Evolutionary conservation across 2,113 vertebrate genomes (phyloP), one percentile per base, ranked within the genome.

Genomic region (Corynorhinus townsendii): DNA sequence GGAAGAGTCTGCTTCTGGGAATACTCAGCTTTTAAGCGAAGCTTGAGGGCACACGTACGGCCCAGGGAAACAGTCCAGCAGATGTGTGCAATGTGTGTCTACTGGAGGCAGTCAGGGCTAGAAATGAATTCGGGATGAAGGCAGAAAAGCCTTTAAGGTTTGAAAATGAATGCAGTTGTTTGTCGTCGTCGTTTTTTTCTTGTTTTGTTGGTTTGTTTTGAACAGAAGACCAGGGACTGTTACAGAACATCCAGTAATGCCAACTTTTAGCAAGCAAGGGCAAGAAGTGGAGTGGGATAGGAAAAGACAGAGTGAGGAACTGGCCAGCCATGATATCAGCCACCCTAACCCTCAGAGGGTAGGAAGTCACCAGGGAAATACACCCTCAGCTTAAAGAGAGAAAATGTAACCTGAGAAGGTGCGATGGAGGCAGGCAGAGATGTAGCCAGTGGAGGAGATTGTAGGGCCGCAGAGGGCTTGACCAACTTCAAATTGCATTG

Each of bases 301-400:
- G 35, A 7, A 45, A 38, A 69, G 11, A 64, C 52, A 35, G 40
- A 77, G 4, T 16, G 30, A 47, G 4, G 12, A 77, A 11, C 5
- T n/a, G 45, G 14, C 24, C 6, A 0, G 12, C 24, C 8, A 1
- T 33, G 5, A 0, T 45, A 7, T 22, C 20, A 52, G 33, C 10
- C 30, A 40, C 16, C 28, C 3, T 40, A 38, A 43, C 22, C 82
- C 40, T 52, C 38, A 15, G 28, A 71, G 12, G 22, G 33, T 22
- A 11, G 3, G 45, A 85, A 33, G 43, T 5, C 26, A 59, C 72
- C 22, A 14, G 33, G 3, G 2, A n/a, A 59, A 38, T 47, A 8
- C 0, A 2, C 2, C 7, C 3, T 10, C 3, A 22, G 24, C 35
- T 79, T 54, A 69, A 79, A 49, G 45, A 54, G 66, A 76, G 33